These are phyloP conservation scores for Ramphastos sulfuratus DNA, from an alignment of 2,113 vertebrate genomes.

Conservation along the genomic window DNA sequence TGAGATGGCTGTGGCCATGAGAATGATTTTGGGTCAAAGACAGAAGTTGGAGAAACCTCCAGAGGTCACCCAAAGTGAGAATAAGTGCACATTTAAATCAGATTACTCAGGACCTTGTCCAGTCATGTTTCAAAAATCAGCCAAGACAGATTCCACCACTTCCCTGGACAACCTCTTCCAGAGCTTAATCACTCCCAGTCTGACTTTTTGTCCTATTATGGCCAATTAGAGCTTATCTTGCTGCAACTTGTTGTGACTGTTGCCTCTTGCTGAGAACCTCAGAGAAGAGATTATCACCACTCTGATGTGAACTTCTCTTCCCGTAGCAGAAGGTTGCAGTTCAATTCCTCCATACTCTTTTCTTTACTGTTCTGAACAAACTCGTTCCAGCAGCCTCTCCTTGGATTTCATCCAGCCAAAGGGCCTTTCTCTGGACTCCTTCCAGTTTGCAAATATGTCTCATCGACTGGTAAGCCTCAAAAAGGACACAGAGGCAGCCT, in stretches of 20 bases:
- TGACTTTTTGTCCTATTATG: not conserved
- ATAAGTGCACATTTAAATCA: not conserved
- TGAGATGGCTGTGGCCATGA: not conserved
- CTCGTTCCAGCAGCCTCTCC: not conserved
- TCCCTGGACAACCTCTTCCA: not conserved
- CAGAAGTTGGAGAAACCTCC: not conserved
- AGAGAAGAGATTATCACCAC: not conserved
- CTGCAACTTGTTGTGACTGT: not conserved
- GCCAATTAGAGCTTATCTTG: not conserved
- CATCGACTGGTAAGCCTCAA: not conserved
- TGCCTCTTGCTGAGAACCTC: not conserved
- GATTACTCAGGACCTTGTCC: not conserved
- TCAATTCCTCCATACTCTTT: not conserved
- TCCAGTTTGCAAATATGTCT: not conserved
- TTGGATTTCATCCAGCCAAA: not conserved
- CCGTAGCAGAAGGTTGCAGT: not conserved
- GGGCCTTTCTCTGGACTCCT: not conserved
- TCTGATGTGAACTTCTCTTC: not conserved
- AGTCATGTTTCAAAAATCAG: not conserved
- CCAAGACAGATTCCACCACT: not conserved
- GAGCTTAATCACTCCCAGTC: not conserved
- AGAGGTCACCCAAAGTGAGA: not conserved
- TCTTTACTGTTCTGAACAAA: not conserved
- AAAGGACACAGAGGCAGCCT: not conserved
- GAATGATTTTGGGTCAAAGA: not conserved